Evolutionary conservation across 2,113 vertebrate genomes (phyloP).

Genomic region (Probosciger aterrimus): DNA sequence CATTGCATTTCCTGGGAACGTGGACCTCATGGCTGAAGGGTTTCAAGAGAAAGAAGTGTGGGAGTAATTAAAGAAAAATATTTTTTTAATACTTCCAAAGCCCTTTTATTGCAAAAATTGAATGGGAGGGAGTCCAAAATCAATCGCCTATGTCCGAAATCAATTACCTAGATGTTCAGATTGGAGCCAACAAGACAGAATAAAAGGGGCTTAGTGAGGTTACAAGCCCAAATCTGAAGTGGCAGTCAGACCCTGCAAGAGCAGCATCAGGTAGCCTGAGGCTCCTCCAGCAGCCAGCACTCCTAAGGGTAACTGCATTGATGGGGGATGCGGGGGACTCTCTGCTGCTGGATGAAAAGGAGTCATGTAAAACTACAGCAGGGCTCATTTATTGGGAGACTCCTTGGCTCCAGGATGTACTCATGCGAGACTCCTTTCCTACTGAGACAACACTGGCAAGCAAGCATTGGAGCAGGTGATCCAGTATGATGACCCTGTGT

Average conservation of each 20-base stretch:
- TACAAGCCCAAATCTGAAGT: neutral
- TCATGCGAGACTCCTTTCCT: neutral
- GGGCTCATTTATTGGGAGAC: neutral
- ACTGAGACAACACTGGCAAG: neutral
- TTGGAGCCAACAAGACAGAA: neutral
- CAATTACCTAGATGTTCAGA: neutral
- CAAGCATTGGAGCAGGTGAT: neutral
- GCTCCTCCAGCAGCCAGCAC: fast-evolving
- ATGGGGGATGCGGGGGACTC: fast-evolving
- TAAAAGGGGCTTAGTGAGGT: neutral
- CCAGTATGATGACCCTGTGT: neutral
- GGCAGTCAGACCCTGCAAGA: neutral
- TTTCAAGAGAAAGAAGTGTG: neutral
- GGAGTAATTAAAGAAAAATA: neutral
- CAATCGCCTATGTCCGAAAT: neutral
- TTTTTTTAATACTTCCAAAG: neutral
- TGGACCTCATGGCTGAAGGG: neutral
- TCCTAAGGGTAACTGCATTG: fast-evolving
- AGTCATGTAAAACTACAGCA: neutral
- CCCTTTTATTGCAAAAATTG: neutral
- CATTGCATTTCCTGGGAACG: neutral
- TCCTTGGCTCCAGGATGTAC: neutral
- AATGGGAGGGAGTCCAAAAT: neutral
- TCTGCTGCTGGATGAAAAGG: neutral
- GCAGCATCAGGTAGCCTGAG: neutral